Conservation (phyloP, 35 echinoderm and acorn worm species). For the Acanthaster planci region DNA sequence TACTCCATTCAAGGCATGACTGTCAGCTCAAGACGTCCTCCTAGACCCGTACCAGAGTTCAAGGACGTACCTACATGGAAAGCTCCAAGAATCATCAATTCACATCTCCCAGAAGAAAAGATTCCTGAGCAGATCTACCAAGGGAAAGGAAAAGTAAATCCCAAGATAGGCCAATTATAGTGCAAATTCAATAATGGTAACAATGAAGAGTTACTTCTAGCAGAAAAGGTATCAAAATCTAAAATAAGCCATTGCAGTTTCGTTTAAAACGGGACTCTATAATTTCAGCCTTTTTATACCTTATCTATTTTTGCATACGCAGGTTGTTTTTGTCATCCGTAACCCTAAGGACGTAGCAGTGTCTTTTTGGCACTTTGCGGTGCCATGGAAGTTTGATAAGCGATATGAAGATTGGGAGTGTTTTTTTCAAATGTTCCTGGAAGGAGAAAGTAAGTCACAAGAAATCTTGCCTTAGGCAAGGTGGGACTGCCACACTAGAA, state of each 20-base stretch:
- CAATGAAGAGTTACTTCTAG: too few relatives aligned
- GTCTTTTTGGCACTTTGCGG: not conserved
- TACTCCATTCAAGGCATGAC: not conserved
- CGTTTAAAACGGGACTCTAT: too few relatives aligned
- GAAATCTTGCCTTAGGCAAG: too few relatives aligned
- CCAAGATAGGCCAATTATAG: too few relatives aligned
- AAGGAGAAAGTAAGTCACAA: too few relatives aligned
- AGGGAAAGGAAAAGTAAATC: slow-evolving; percentile 33
- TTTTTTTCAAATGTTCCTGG: not conserved
- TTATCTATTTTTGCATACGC: too few relatives aligned
- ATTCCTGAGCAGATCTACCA: slow-evolving; percentile 29
- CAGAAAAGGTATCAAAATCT: too few relatives aligned
- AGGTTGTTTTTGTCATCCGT: slow-evolving; percentile 28
- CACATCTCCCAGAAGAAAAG: slow-evolving; percentile 36
- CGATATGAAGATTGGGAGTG: slow-evolving; percentile 19
- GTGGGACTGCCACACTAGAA: too few relatives aligned
- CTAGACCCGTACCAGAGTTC: not conserved
- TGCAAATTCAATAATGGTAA: too few relatives aligned
- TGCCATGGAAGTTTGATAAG: not conserved
- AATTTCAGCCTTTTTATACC: too few relatives aligned
- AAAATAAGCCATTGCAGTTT: too few relatives aligned
- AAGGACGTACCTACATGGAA: not conserved
- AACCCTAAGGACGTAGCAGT: slow-evolving; percentile 30
- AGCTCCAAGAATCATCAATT: slow-evolving; percentile 14
- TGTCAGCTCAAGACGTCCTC: not conserved